Evolutionary conservation across 2,888 invertebrate species (phyloP).

Genomic region (Drosophila koepferae): DNA sequence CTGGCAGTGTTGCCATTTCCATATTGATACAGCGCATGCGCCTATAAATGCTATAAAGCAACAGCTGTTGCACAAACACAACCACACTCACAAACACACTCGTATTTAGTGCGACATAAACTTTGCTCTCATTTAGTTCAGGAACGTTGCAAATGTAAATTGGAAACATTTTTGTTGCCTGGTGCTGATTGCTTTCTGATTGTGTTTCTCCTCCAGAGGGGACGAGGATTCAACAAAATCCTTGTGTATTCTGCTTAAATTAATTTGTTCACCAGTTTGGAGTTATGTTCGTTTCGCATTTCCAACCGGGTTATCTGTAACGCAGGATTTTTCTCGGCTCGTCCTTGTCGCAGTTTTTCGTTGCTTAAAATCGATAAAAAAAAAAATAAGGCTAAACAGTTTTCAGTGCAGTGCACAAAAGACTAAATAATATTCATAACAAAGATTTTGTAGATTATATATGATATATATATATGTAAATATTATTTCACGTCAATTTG

Average conservation of each 20-base stretch:
- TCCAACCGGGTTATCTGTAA: neutral
- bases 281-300: neutral
- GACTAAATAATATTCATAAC: neutral
- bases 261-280: conserved; percentile 12
- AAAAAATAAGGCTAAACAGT: neutral
- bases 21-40: conserved; percentile 29
- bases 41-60: conserved; percentile 1
- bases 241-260: conserved; percentile 1
- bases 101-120: neutral
- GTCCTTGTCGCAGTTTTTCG: conserved; percentile 1
- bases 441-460: neutral
- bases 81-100: neutral
- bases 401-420: conserved; percentile 2
- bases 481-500: conserved; percentile 19
- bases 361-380: conserved; percentile 48
- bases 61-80: conserved; percentile 35
- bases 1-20: conserved; percentile 14
- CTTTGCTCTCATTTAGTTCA: neutral
- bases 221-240: conserved; percentile 29
- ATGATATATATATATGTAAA: conserved; percentile 13
- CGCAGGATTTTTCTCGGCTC: neutral
- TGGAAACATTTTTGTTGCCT: conserved; percentile 12
- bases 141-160: conserved; percentile 2
- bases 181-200: neutral
- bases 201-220: too few species aligned